Conservation (phyloP, 2,113 vertebrate genomes). For the Anhinga anhinga region DNA sequence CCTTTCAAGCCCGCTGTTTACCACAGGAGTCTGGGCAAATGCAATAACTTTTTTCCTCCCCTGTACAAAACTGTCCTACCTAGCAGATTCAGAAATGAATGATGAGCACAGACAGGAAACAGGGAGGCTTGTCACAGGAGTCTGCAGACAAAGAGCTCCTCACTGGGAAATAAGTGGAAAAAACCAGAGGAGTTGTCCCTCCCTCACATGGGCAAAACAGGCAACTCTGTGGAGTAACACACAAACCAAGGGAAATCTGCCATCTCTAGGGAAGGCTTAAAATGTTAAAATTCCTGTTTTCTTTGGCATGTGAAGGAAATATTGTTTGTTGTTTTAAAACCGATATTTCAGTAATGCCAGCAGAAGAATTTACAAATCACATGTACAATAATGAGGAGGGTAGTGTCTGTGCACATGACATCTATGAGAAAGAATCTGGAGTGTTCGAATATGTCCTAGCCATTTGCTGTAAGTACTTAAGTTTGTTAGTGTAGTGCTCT, state of each 20-base stretch:
- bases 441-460: not conserved
- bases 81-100: not conserved
- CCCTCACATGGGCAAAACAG: not conserved
- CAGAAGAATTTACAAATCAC: not conserved
- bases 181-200: not conserved
- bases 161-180: slow-evolving; percentile 15
- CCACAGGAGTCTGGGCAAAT: not conserved
- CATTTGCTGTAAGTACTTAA: rapidly evolving
- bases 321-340: not conserved
- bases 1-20: not conserved
- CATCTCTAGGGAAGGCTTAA: slow-evolving; percentile 26
- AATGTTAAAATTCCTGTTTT: not conserved
- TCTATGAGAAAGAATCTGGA: not conserved
- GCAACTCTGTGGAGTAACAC: not conserved
- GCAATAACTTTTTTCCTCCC: not conserved
- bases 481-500: not conserved
- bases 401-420: not conserved
- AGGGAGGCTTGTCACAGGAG: not conserved
- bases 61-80: not conserved
- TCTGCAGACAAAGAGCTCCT: not conserved
- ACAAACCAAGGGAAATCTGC: slow-evolving; percentile 4
- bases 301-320: not conserved
- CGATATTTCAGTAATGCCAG: not conserved
- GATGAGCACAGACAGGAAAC: not conserved
- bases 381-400: not conserved